Conservation (phyloP, 2,888 invertebrate species). For the Melanargia galathea region DNA sequence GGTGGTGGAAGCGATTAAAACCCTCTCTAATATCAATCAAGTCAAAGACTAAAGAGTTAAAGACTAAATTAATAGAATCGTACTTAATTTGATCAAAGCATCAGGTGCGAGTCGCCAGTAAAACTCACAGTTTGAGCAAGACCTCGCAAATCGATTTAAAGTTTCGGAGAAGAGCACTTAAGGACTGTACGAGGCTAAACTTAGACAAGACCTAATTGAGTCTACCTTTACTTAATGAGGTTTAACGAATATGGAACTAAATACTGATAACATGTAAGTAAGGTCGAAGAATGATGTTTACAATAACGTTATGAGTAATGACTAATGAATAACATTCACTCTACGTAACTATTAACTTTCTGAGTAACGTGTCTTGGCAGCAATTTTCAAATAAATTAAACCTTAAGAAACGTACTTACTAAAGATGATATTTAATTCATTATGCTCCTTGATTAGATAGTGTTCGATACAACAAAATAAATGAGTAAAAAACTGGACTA, state of each 20-base stretch:
- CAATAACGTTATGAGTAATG: conserved; percentile 1
- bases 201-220: background rate
- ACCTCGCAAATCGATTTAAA: background rate
- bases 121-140: too few species aligned
- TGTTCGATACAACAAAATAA: too few species aligned
- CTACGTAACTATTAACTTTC: background rate
- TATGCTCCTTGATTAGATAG: too few species aligned
- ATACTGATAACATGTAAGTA: background rate
- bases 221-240: background rate
- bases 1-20: too few species aligned
- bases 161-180: background rate
- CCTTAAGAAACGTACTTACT: too few species aligned
- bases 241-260: background rate
- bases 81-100: background rate
- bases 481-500: too few species aligned
- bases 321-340: conserved; percentile 1
- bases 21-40: too few species aligned
- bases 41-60: too few species aligned
- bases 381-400: too few species aligned
- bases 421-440: too few species aligned
- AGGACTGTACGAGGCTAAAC: background rate
- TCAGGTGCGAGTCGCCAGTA: too few species aligned
- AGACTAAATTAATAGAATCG: too few species aligned
- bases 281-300: conserved; percentile 9
- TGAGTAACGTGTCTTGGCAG: background rate